Conservation (phyloP, 2,888 invertebrate genomes). For the Amaurobius ferox region DNA sequence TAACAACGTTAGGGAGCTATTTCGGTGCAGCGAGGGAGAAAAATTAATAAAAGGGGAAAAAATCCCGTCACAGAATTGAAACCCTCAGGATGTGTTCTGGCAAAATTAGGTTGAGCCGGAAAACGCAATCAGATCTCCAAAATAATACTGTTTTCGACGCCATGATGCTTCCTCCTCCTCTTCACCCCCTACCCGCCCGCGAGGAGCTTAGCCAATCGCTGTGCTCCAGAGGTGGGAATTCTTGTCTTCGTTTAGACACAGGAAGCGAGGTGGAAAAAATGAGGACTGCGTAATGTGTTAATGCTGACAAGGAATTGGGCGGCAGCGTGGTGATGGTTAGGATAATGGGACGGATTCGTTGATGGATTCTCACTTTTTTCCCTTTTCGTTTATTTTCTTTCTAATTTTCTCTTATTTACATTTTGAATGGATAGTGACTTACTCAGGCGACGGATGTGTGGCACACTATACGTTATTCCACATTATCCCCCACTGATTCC, state of each 20-base stretch:
- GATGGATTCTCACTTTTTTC: no score
- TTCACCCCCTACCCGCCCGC: constrained; percentile 12
- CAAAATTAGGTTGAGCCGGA: constrained; percentile 52
- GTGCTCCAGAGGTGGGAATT: constrained; percentile 34
- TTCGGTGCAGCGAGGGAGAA: background rate
- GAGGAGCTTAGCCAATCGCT: constrained; percentile 36
- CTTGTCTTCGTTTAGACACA: constrained; percentile 35
- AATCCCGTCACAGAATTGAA: background rate
- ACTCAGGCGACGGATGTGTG: no score
- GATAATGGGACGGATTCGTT: constrained; percentile 35
- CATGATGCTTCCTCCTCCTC: constrained; percentile 46
- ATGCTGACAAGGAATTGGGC: constrained; percentile 51
- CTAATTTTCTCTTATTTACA: no score
- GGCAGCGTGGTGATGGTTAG: constrained; percentile 20
- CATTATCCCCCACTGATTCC: no score
- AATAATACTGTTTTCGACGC: constrained; percentile 50
- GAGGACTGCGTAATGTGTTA: constrained; percentile 35
- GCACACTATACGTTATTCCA: no score
- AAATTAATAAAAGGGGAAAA: constrained; percentile 3
- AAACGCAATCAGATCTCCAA: constrained; percentile 60
- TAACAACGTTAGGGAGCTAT: constrained; percentile 13
- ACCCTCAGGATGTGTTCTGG: background rate
- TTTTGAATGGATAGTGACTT: no score
- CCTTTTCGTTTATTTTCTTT: no score
- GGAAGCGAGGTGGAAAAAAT: constrained; percentile 42